Evolutionary conservation across 1,140 invertebrate species (phyloP).

Genomic region (Hylaeus volcanicus): DNA sequence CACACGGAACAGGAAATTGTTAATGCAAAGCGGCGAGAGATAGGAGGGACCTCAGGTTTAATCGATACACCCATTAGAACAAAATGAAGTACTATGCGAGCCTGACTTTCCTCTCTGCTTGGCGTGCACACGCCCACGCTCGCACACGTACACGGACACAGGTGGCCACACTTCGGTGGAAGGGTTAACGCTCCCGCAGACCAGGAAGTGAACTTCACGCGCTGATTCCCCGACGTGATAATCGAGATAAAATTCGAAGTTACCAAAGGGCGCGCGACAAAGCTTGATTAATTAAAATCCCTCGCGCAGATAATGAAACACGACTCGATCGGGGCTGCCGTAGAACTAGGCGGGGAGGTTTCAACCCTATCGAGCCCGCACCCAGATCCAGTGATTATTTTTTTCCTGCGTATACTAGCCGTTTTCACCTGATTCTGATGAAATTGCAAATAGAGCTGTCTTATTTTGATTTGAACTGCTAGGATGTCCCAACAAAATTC

Average conservation of each 20-base stretch:
- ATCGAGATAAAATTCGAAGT: conserved; percentile 13
- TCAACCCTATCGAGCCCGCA: too few relatives aligned
- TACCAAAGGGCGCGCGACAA: conserved; percentile 9
- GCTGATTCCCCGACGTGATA: conserved; percentile 10
- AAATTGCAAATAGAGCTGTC: too few relatives aligned
- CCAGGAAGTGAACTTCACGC: conserved; percentile 25
- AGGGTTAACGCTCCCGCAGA: conserved; percentile 26
- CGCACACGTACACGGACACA: neutral
- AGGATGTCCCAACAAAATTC: too few relatives aligned
- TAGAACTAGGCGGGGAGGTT: too few relatives aligned
- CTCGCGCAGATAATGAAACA: neutral
- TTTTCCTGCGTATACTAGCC: too few relatives aligned
- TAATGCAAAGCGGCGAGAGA: neutral
- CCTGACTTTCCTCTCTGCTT: neutral
- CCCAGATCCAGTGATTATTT: too few relatives aligned
- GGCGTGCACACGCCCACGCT: neutral
- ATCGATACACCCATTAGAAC: conserved; percentile 28
- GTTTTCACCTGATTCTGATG: too few relatives aligned
- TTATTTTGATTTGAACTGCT: too few relatives aligned
- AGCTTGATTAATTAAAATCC: conserved; percentile 22
- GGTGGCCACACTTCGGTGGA: neutral
- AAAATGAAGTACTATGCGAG: conserved; percentile 6
- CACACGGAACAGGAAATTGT: conserved; percentile 18
- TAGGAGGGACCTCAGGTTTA: neutral
- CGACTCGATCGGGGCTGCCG: too few relatives aligned